Percentiles rank a stretch among this genome's conserved stretches.
These are phyloP conservation scores for Chloroceryle amazona DNA, from an alignment of 2,797 vertebrate species.

Conservation along the genomic window DNA sequence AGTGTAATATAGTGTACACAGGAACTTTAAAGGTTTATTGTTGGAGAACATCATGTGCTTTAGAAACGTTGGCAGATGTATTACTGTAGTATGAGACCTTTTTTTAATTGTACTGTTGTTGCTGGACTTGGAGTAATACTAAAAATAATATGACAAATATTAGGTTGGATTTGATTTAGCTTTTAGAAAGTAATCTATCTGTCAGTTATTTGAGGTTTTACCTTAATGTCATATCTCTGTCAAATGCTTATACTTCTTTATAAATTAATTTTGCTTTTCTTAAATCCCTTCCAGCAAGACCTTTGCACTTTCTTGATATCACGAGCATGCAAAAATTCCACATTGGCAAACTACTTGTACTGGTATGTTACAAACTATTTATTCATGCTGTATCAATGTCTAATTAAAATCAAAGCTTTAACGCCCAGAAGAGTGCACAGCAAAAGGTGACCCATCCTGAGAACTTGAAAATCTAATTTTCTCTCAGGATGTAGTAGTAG, in stretches of 20 bases:
- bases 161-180: not conserved
- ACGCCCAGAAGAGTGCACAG: not conserved
- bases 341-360: constrained; percentile 96
- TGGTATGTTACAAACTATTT: constrained; percentile 86
- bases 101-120: not conserved
- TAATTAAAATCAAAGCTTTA: not conserved
- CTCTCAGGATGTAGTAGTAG: not conserved
- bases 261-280: not conserved
- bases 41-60: not conserved
- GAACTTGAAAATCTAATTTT: not conserved
- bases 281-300: constrained; percentile 87
- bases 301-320: constrained; percentile 98
- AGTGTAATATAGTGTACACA: not conserved
- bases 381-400: not conserved
- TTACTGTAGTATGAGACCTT: not conserved
- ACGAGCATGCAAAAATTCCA: constrained; percentile 97
- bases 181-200: not conserved
- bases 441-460: not conserved
- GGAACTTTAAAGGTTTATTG: not conserved
- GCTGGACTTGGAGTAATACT: not conserved
- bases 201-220: not conserved
- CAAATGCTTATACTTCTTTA: not conserved
- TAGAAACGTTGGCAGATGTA: not conserved
- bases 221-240: not conserved
- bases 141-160: not conserved